phyloP scores from a whole-genome alignment of 2,113 vertebrate species.

The Corynorhinus townsendii region DNA sequence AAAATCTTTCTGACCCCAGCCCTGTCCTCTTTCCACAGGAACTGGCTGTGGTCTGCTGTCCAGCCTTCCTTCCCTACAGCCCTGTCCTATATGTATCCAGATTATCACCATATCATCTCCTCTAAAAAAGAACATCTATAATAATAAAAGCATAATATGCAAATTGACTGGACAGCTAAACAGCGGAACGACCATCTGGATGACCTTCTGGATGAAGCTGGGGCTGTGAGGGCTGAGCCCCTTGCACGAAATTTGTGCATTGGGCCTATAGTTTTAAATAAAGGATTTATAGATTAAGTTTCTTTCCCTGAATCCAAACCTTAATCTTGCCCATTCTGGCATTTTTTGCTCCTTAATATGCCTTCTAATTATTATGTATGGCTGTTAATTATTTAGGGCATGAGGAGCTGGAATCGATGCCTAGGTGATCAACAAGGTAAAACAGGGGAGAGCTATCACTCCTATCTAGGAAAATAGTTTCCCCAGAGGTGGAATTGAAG shows the following conservation, averaged over 20 bases:
- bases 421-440: not conserved
- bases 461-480: not conserved
- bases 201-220: too few relatives aligned
- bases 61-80: not conserved
- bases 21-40: too few relatives aligned
- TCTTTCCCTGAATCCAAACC: not conserved
- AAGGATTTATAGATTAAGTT: not conserved
- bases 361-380: not conserved
- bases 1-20: not conserved
- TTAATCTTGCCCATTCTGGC: not conserved
- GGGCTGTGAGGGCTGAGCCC: too few relatives aligned
- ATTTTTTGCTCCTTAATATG: not conserved
- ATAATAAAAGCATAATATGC: too few relatives aligned
- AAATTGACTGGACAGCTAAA: too few relatives aligned
- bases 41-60: not conserved
- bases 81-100: not conserved
- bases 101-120: not conserved
- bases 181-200: too few relatives aligned
- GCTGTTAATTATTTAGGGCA: not conserved
- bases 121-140: not conserved
- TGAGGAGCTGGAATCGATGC: not conserved
- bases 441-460: not conserved
- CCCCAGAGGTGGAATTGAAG: not conserved
- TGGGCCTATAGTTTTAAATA: not conserved
- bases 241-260: too few relatives aligned